A percentile compares a stretch with the other conserved stretches of the same genome.
Evolutionary conservation across 2,888 invertebrate species (phyloP).

Genomic region (Philopedon plagiatum): DNA sequence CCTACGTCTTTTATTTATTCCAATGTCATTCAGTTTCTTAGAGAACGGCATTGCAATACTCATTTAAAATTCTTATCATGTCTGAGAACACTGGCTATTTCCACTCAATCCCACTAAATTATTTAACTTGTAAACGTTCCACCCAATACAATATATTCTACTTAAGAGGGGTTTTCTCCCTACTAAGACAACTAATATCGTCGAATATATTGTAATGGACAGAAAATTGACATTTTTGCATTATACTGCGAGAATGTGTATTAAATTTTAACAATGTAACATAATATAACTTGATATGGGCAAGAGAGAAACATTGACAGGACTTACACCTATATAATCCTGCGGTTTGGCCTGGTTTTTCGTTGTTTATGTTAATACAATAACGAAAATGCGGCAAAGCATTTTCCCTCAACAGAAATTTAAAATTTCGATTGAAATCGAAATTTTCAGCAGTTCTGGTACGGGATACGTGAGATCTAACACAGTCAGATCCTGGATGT

Average conservation of each 20-base stretch:
- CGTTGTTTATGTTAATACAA: too few relatives aligned
- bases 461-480: too few relatives aligned
- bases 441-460: too few relatives aligned
- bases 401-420: too few relatives aligned
- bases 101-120: slow-evolving; percentile 48
- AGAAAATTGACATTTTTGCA: neutral
- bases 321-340: too few relatives aligned
- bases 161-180: slow-evolving; percentile 17
- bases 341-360: too few relatives aligned
- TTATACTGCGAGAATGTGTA: neutral
- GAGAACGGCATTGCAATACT: slow-evolving; percentile 36
- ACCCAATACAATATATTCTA: slow-evolving; percentile 30
- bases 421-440: too few relatives aligned
- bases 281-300: neutral
- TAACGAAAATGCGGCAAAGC: too few relatives aligned
- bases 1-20: slow-evolving; percentile 9
- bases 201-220: slow-evolving; percentile 1
- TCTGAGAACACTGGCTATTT: slow-evolving; percentile 42
- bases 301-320: too few relatives aligned
- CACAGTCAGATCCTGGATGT: too few relatives aligned
- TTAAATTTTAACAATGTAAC: neutral
- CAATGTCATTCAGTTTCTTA: neutral
- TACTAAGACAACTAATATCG: slow-evolving; percentile 4
- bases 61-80: slow-evolving; percentile 43
- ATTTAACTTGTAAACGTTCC: slow-evolving; percentile 40